Percentiles rank a stretch among this genome's conserved stretches.
Conservation (phyloP, 2,113 vertebrate species). For the Hemiscyllium ocellatum region DNA sequence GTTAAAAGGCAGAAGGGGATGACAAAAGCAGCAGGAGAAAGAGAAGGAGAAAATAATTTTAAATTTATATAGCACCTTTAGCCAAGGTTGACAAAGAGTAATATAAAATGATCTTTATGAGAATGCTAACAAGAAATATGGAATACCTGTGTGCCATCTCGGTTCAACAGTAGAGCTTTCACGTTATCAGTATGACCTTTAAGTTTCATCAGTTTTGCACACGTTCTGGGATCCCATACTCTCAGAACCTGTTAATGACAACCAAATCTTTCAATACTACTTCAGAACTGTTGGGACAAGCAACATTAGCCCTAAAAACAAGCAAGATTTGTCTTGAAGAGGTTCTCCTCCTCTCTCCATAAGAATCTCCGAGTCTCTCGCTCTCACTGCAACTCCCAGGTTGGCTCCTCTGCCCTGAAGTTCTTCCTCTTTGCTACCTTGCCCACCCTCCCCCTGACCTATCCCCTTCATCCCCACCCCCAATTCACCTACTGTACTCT, state of each 20-base stretch:
- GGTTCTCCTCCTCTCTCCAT: too few species aligned
- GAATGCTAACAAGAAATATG: neutral
- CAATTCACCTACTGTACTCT: too few species aligned
- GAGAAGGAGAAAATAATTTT: too few species aligned
- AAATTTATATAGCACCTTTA: neutral
- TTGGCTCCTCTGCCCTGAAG: too few species aligned
- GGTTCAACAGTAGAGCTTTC: conserved; percentile 85
- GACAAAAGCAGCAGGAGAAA: neutral
- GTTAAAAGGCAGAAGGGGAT: neutral
- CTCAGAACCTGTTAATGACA: conserved; percentile 70
- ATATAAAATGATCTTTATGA: neutral
- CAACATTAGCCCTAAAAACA: neutral
- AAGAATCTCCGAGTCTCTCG: too few species aligned
- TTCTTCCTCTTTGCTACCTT: too few species aligned
- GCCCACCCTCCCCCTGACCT: too few species aligned
- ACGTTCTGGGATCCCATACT: conserved; percentile 95
- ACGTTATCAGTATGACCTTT: conserved; percentile 97
- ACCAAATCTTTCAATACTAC: neutral
- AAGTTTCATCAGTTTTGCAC: conserved; percentile 96
- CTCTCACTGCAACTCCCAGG: too few species aligned
- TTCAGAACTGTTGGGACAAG: neutral
- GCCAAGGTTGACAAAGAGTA: neutral
- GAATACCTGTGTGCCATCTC: conserved; percentile 90
- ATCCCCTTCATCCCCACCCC: too few species aligned
- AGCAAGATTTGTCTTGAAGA: too few species aligned